Evolutionary conservation across 2,888 invertebrate species (phyloP).

Genomic region (Sminthurides aquaticus): DNA sequence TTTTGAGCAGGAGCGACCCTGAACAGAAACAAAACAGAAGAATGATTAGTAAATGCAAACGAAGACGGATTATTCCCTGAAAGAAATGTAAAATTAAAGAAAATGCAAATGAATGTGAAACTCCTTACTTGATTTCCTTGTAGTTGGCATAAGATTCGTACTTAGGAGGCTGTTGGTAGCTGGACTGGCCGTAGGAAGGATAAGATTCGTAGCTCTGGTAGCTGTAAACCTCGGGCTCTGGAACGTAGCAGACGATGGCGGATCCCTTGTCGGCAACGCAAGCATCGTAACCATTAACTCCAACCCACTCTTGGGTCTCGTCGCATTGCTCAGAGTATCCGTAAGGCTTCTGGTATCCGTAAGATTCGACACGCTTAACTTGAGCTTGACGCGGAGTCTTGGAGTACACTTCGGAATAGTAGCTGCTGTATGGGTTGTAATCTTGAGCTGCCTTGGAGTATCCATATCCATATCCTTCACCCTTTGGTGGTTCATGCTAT

Average conservation of each 20-base stretch:
- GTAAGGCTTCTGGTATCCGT: constrained; percentile 23
- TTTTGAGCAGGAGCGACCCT: constrained; percentile 26
- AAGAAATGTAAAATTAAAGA: constrained; percentile 8
- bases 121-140: constrained; percentile 35
- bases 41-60: too few relatives aligned
- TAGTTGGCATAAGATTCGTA: constrained; percentile 29
- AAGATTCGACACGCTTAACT: constrained; percentile 37
- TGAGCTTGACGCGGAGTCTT: constrained; percentile 35
- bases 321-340: constrained; percentile 27
- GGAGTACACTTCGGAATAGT: constrained; percentile 29
- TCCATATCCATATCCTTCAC: constrained; percentile 24
- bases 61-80: neutral
- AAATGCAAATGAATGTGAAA: too few relatives aligned
- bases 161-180: constrained; percentile 14
- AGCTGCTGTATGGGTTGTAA: constrained; percentile 27
- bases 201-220: constrained; percentile 19
- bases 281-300: constrained; percentile 39
- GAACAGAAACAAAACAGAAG: constrained; percentile 12
- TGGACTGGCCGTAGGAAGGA: neutral
- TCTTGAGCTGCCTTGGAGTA: constrained; percentile 21
- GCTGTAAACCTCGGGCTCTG: constrained; percentile 24
- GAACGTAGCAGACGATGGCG: constrained; percentile 37
- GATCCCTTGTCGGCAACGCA: constrained; percentile 42
- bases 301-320: constrained; percentile 38
- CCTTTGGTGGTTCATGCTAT: constrained; percentile 30